Base-by-base conservation (phyloP, 2,888 invertebrate species). In the Drosophila helvetica region DNA sequence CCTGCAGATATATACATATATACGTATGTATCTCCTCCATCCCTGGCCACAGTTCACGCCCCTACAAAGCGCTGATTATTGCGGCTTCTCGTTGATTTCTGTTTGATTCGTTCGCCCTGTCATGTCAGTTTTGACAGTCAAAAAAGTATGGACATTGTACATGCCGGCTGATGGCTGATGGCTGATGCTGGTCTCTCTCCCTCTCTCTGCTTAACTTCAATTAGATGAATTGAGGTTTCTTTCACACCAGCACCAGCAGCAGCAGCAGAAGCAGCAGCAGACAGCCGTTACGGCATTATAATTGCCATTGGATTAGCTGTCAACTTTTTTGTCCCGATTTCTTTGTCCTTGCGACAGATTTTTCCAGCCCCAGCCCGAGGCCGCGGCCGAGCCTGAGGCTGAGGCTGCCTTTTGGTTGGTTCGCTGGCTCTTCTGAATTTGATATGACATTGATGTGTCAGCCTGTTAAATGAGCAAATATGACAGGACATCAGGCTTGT, bases 371-470 rank as follows among this genome's bases (percentile, higher is more conserved):
- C 51, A 55, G 74, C 74, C 75, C 3, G 51, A 52, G 69, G 78
- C 75, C n/a, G n/a, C n/a, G n/a, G n/a, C n/a, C n/a, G n/a, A n/a
- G 22, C 22, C 22, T 3, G 10, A 33, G 33, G 12, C 33, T 12
- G 5, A 12, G 12, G 33, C 33, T 71, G 50, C 17, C 50, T 58
- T 68, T 50, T 51, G 61, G 65, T 74, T 77, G 61, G 55, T 53
- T 56, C 55, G 53, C 55, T 60, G 46, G 54, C 7, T 38, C 38
- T n/a, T 43, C 45, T 62, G 73, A 71, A 56, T 84, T 70, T 85
- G 89, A 89, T 90, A 78, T 90, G 90, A 90, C 90, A 90, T 85
- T 90, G 90, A 90, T 88, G 86, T 90, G 90, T 88, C 90, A 87
- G 89, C 76, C 83, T 83, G 90, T 90, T 90, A 90, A 90, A 90